phyloP scores from a whole-genome alignment of 2,797 vertebrate species.

The Columba guinea region DNA sequence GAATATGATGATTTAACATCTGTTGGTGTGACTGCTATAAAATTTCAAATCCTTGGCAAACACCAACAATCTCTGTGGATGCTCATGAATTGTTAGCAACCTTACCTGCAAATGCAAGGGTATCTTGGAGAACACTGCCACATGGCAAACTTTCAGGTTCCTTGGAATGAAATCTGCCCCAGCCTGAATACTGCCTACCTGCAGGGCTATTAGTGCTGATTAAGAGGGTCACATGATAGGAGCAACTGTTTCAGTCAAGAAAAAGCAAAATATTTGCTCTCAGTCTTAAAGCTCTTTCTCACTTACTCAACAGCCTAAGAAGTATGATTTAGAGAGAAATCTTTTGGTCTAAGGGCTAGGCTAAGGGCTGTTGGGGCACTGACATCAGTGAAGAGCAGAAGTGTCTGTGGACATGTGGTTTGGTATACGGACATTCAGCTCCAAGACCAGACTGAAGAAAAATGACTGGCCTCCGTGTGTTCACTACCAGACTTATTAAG shows the following conservation, averaged over 20 bases:
- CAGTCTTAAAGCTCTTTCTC: background rate
- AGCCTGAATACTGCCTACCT: background rate
- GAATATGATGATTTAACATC: background rate
- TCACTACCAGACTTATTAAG: background rate
- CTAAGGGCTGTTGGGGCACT: background rate
- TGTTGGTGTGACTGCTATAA: background rate
- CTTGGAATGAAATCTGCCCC: background rate
- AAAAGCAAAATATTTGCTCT: background rate
- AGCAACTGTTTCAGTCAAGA: background rate
- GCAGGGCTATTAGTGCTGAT: background rate
- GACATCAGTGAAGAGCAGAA: background rate
- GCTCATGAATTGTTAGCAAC: background rate
- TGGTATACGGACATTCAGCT: background rate
- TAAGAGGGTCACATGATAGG: background rate
- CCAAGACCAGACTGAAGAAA: background rate
- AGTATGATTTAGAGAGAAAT: background rate
- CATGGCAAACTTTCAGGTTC: background rate
- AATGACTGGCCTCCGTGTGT: background rate
- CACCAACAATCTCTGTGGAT: background rate
- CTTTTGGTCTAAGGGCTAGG: background rate
- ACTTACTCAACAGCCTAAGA: background rate
- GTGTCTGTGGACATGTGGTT: fast-evolving
- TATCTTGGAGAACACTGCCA: background rate
- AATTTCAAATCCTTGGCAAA: background rate
- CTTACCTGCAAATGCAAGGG: background rate